Evolutionary conservation across 2,797 vertebrate genomes (phyloP).

Genomic region (Pantherophis vulpinus): DNA sequence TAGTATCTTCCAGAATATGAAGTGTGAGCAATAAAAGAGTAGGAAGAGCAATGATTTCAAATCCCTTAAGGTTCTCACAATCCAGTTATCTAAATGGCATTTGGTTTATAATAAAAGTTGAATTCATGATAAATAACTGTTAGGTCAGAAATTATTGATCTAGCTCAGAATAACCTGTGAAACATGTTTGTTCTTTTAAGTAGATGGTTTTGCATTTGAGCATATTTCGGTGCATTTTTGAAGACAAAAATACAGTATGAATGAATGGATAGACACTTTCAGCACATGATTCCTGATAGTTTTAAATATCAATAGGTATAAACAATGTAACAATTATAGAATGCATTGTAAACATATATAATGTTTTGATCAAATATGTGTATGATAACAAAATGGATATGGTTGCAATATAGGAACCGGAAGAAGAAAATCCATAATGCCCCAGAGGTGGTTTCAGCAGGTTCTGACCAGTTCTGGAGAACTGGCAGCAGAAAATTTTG

Average conservation of each 20-base stretch:
- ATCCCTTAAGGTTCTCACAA: background rate
- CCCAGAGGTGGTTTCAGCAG: too few species aligned
- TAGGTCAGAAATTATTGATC: background rate
- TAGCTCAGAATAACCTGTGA: background rate
- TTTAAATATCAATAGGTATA: background rate
- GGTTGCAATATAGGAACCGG: background rate
- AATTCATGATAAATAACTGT: background rate
- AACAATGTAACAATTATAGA: background rate
- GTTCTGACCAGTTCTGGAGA: too few species aligned
- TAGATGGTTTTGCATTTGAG: background rate
- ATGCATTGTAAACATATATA: background rate
- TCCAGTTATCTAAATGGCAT: background rate
- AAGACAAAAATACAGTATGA: background rate
- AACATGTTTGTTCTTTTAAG: background rate
- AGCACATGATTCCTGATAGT: background rate
- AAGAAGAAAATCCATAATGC: background rate
- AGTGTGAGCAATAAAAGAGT: background rate
- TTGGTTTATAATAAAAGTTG: background rate
- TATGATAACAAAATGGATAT: background rate
- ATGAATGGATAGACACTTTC: background rate
- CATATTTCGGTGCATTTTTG: background rate
- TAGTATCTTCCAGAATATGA: background rate
- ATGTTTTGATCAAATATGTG: background rate
- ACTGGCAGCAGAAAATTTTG: too few species aligned
- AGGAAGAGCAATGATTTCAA: background rate